Base-by-base conservation (phyloP, 2,888 invertebrate species). In the Drosophila picticornis region DNA sequence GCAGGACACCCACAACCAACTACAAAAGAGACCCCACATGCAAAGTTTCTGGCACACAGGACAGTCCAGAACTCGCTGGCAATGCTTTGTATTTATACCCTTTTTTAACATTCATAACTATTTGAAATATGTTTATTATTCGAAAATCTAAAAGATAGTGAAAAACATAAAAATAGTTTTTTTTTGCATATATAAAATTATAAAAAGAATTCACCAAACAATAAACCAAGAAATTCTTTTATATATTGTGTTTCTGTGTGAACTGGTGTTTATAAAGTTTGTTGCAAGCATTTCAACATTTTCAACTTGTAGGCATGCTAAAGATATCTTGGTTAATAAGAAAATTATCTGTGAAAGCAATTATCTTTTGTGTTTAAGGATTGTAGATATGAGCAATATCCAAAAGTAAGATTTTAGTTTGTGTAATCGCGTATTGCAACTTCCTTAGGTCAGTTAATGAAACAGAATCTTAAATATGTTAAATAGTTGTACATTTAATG, bases 31-130 rank as follows among this genome's bases (percentile, higher is more conserved):
- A 52, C 66, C 68, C 40, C 74, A 83, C 82, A 91, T 90, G 90
- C 90, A 90, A 90, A 90, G 89, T 85, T 86, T 83, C 63, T 43
- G 16, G 53, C 46, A 27, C 52, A 57, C 29, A 63, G 13, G 22
- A n/a, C 27, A 16, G 16, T 22, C 11, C 4, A 4, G 31, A 10
- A 11, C 5, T 31, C 5, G 9, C n/a, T 16, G 11, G 1, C 3
- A 25, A 43, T 1, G 7, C 31, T 1, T 22, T 6, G 1, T 1
- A 11, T 4, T 16, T 2, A 57, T 57, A 57, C 57, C 11, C 57
- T 57, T 22, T 13, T 25, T 10, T 4, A 7, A 2, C n/a, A 52
- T 11, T 43, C 3, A 5, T 2, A 40, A 40, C n/a, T 25, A 25
- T n/a, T 11, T 46, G 13, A 34, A 13, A 13, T 4, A 34, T 34